A percentile compares a stretch with the other conserved stretches of the same genome.
phyloP scores from a whole-genome alignment of 2,113 vertebrate species.

The Eretmochelys imbricata region DNA sequence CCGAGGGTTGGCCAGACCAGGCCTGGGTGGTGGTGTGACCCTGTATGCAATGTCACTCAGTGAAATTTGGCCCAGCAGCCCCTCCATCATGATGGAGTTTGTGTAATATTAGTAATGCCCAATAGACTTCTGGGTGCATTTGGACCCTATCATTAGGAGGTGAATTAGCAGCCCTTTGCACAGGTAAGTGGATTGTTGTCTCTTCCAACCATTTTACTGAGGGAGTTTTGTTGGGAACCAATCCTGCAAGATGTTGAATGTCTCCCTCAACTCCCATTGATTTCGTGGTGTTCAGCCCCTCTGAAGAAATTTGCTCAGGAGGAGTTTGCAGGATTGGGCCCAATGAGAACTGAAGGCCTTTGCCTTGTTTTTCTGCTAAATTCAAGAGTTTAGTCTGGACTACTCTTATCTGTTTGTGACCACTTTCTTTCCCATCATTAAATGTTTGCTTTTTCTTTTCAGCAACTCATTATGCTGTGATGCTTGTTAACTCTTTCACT shows the following conservation, averaged over 20 bases:
- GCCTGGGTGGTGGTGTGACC: too few species aligned
- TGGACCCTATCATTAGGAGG: not conserved
- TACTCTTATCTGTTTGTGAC: not conserved
- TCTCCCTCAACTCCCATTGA: not conserved
- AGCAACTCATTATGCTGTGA: not conserved
- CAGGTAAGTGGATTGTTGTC: not conserved
- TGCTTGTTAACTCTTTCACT: not conserved
- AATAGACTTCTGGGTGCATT: not conserved
- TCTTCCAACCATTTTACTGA: not conserved
- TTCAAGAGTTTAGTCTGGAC: constrained; percentile 2
- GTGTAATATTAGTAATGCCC: not conserved
- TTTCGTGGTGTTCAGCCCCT: not conserved
- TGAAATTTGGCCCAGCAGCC: not conserved
- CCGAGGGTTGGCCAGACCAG: too few species aligned
- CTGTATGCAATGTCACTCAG: not conserved
- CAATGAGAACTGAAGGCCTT: not conserved
- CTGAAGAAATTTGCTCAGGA: not conserved
- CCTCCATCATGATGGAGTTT: not conserved
- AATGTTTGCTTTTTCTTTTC: constrained; percentile 17
- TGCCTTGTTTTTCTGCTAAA: constrained; percentile 34
- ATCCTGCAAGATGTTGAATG: not conserved
- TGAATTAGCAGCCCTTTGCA: not conserved
- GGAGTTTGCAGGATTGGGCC: not conserved
- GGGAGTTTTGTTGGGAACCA: not conserved
- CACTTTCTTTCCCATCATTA: constrained; percentile 42